Evolutionary conservation across 2,797 vertebrate genomes (phyloP), one percentile per base, ranked within the genome.

Genomic region (Microctenopoma steveboyesi): DNA sequence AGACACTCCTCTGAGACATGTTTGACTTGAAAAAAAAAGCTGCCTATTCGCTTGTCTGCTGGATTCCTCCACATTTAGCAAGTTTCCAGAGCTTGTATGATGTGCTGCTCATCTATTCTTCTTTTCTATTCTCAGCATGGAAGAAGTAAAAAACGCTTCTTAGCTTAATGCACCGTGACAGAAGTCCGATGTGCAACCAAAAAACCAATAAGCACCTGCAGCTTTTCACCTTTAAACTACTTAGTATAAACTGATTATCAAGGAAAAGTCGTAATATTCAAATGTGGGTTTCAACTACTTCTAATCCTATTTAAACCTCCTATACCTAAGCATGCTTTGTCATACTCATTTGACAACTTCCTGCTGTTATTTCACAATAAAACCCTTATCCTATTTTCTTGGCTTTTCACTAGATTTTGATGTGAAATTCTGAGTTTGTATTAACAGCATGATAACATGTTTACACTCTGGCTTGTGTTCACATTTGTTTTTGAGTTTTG

Each of bases 11-110:
- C 4, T 1, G 16, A 69, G 62, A 65, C 9, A 16, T 33, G 47
- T 53, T 18, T 54, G 50, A 66, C 69, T 55, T 76, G 43, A 28
- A 35, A 8, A 58, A 30, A 58, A 64, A 78, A 63, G 33, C 43
- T 25, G 58, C 13, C 7, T 53, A 43, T 61, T 64, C 62, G 43
- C n/a, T 54, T 48, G 50, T 58, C 39, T 2, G 16, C 52, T 11
- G 15, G 45, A 30, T 28, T 61, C 16, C 45, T 12, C 4, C 22
- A 56, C 39, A 35, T 57, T 43, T 5, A 40, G n/a, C 15, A 8
- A 6, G 50, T 51, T 62, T 43, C 30, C 13, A n/a, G 54, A 53
- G 40, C 43, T 60, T 46, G 7, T 55, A 28, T 40, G 30, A 73
- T 11, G 11, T 15, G 52, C n/a, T 15, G 9, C 49, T 43, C 46